Base-by-base conservation (phyloP, 2,797 vertebrate species). In the Etheostoma perlongum region DNA sequence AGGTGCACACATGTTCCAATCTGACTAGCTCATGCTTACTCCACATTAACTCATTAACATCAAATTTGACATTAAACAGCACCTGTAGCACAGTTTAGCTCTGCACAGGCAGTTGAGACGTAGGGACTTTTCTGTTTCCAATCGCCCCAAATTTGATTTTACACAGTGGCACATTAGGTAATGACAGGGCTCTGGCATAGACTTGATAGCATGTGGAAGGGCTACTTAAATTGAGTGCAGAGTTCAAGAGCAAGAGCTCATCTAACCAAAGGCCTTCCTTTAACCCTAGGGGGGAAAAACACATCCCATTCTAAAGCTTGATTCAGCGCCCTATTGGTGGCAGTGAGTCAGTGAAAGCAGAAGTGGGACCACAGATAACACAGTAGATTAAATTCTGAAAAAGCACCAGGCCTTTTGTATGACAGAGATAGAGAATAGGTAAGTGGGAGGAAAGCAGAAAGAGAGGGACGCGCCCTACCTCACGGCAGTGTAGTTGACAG, bases 391-490 rank as follows among this genome's bases (percentile, higher is more conserved):
- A 77, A 85, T 69, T 57, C 69, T 72, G 76, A 90, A 88, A 86
- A 85, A 86, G 60, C 74, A 68, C 66, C 52, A 54, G 48, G 63
- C 47, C 79, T 82, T 86, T 89, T 53, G 79, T 72, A 57, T 62
- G 23, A 54, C 30, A 63, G 48, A 76, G 67, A 82, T 16, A 79
- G 66, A 84, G 65, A 84, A 61, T 49, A 42, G n/a, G 65, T 74
- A 68, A 67, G 69, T 2, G 55, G 25, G 74, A 71, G 79, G 82
- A 70, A 61, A 44, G 62, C 48, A 72, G 74, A 76, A 78, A 76
- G 66, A 80, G 61, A 77, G 72, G 84, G 93, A 88, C 87, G 78
- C 93, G 55, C 94, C 93, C 93, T 93, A 85, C 90, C 94, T 93
- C 82, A 71, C 36, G 88, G 95, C 93, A 85, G 72, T 87, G 85